Conservation (phyloP, 2,888 invertebrate species). For the Graphium colonna region DNA sequence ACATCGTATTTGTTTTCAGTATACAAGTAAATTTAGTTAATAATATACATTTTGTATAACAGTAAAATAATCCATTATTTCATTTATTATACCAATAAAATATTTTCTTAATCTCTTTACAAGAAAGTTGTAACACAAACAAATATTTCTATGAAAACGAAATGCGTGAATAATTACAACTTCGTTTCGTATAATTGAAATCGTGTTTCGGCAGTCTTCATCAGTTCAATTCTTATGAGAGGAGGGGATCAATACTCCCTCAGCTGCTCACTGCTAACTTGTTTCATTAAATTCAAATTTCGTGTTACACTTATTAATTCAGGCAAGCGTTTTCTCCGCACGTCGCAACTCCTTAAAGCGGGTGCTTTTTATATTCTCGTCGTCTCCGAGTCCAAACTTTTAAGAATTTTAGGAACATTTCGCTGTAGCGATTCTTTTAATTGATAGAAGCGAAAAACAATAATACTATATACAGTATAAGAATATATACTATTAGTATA, state of each 20-base stretch:
- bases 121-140: too few species aligned
- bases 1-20: too few species aligned
- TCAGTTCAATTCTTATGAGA: slow-evolving; percentile 52
- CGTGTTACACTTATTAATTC: slow-evolving; percentile 80
- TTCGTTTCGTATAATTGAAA: slow-evolving; percentile 27
- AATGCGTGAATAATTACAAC: slow-evolving; percentile 15
- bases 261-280: slow-evolving; percentile 74
- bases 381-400: slow-evolving; percentile 40
- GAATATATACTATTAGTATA: too few species aligned
- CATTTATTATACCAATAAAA: too few species aligned
- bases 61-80: too few species aligned
- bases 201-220: slow-evolving; percentile 31
- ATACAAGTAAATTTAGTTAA: too few species aligned
- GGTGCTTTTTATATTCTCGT: slow-evolving; percentile 65
- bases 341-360: slow-evolving; percentile 47
- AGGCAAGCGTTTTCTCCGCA: slow-evolving; percentile 61
- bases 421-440: slow-evolving; percentile 30
- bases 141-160: too few species aligned
- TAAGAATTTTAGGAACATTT: slow-evolving; percentile 35
- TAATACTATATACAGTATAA: too few species aligned
- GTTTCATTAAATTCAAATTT: slow-evolving; percentile 82
- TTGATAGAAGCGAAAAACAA: too few species aligned
- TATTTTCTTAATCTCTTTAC: too few species aligned
- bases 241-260: slow-evolving; percentile 64
- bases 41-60: too few species aligned